phyloP scores from a whole-genome alignment of 2,113 vertebrate species.

The Ophiodon elongatus region DNA sequence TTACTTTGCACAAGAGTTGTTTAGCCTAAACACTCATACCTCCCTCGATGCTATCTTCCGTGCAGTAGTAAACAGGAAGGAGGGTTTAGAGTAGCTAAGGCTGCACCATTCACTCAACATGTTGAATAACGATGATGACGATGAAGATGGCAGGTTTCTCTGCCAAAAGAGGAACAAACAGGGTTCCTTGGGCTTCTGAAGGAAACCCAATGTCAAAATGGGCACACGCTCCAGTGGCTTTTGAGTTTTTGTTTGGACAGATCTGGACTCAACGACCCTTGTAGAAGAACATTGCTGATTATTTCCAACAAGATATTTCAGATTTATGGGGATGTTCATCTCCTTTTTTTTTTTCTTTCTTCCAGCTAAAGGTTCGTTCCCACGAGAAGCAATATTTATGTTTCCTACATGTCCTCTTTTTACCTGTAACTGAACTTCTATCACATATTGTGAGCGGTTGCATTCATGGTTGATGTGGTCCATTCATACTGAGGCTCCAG shows the following conservation, averaged over 20 bases:
- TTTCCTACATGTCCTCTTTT: neutral
- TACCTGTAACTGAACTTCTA: neutral
- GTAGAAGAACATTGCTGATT: neutral
- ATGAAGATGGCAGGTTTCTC: neutral
- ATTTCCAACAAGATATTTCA: neutral
- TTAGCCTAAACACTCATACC: conserved; percentile 12
- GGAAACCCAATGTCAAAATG: neutral
- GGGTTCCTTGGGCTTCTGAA: neutral
- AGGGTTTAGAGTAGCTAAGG: neutral
- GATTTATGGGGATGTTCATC: neutral
- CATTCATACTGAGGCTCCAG: neutral
- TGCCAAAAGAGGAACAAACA: neutral
- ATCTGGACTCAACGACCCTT: conserved; percentile 13
- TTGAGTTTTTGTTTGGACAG: neutral
- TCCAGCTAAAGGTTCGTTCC: neutral
- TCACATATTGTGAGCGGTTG: neutral
- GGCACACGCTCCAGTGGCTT: neutral
- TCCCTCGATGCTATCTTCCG: conserved; percentile 45
- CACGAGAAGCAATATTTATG: neutral
- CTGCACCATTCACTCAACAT: conserved; percentile 16
- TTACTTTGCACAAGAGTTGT: conserved; percentile 1
- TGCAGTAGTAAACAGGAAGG: conserved; percentile 58
- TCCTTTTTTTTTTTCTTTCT: neutral
- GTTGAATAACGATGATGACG: conserved; percentile 26
- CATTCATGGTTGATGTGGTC: neutral